These are phyloP conservation scores for Onychorhynchus coronatus DNA, from an alignment of 2,113 vertebrate genomes.

Conservation along the genomic window DNA sequence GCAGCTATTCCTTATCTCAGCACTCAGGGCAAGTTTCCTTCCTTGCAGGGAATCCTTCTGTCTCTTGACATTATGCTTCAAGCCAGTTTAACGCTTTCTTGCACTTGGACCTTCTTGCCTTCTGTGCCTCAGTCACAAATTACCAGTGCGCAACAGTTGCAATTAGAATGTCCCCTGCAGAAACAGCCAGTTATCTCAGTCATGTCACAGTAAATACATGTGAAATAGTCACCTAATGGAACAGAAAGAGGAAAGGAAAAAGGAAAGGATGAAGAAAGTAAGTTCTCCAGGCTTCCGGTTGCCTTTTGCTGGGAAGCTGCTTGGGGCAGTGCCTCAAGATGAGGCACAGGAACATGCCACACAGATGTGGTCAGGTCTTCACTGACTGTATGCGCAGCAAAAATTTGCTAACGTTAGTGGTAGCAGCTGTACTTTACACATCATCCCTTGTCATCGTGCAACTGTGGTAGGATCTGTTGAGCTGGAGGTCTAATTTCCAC, in stretches of 20 bases:
- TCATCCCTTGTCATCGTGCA: not conserved
- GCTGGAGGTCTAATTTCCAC: not conserved
- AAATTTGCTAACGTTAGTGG: not conserved
- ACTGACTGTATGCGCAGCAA: not conserved
- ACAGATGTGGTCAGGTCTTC: not conserved
- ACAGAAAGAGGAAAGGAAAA: not conserved
- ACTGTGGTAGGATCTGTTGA: not conserved
- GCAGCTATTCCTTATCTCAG: not conserved
- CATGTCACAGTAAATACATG: not conserved
- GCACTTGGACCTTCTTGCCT: not conserved
- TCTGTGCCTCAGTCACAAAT: not conserved
- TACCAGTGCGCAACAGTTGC: accelerated
- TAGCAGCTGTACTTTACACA: not conserved
- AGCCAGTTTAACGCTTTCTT: not conserved
- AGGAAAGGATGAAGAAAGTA: accelerated
- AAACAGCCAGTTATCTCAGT: not conserved
- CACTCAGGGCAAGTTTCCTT: not conserved
- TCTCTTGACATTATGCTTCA: not conserved
- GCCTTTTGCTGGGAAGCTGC: not conserved
- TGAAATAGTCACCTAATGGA: not conserved
- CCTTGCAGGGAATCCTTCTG: not conserved
- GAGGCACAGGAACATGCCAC: not conserved
- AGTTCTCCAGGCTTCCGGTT: not conserved
- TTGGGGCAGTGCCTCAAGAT: not conserved
- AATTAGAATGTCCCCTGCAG: not conserved